Evolutionary conservation across 2,113 vertebrate genomes (phyloP).

Genomic region (Siniperca knerii): DNA sequence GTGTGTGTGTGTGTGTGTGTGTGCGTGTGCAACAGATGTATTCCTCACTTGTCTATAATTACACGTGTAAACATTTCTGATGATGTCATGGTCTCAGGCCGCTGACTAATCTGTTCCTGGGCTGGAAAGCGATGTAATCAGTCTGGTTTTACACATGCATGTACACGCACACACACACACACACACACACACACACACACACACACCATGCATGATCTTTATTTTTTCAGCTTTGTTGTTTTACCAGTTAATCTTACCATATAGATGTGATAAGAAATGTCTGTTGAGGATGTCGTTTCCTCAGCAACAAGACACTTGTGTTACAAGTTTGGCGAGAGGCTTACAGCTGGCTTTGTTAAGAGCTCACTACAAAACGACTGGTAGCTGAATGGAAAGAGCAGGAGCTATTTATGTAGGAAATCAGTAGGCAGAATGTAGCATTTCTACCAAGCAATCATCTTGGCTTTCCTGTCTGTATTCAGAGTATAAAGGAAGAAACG

Average conservation of each 20-base stretch:
- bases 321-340: slow-evolving; percentile 37
- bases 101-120: slow-evolving; percentile 76
- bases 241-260: background rate
- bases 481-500: slow-evolving; percentile 10
- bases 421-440: slow-evolving; percentile 48
- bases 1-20: slow-evolving; percentile 37
- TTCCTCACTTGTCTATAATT: slow-evolving; percentile 80
- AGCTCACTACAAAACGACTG: slow-evolving; percentile 20
- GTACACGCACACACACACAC: slow-evolving; percentile 25
- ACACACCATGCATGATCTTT: slow-evolving; percentile 11
- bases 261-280: slow-evolving; percentile 31
- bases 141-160: slow-evolving; percentile 56
- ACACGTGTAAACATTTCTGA: slow-evolving; percentile 78
- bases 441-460: slow-evolving; percentile 42
- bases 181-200: slow-evolving; percentile 27
- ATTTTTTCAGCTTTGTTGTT: slow-evolving; percentile 43
- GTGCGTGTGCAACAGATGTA: slow-evolving; percentile 60
- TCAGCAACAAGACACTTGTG: slow-evolving; percentile 44
- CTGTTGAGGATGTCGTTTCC: slow-evolving; percentile 30
- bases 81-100: slow-evolving; percentile 76
- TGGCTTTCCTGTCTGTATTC: slow-evolving; percentile 34
- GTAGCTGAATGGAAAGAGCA: slow-evolving; percentile 30
- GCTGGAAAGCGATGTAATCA: slow-evolving; percentile 63
- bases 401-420: slow-evolving; percentile 58
- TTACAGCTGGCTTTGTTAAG: slow-evolving; percentile 53